Evolutionary conservation across 2,797 vertebrate genomes (phyloP).

Genomic region (Semotilus atromaculatus): DNA sequence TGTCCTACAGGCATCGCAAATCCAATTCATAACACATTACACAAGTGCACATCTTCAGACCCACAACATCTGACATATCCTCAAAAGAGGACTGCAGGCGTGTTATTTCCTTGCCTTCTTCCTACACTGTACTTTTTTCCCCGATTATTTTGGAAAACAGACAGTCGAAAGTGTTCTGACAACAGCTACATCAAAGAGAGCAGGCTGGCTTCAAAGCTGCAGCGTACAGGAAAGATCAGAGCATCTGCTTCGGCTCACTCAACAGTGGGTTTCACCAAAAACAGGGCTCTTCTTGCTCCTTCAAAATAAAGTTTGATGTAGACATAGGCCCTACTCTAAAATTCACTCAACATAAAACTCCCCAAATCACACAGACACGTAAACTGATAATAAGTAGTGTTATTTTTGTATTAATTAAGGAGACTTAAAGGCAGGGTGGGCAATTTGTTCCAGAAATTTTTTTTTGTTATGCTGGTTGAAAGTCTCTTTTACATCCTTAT

Average conservation of each 20-base stretch:
- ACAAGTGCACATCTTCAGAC: slow-evolving; percentile 12
- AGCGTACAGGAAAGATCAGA: neutral
- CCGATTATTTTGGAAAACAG: slow-evolving; percentile 49
- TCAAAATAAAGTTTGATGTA: neutral
- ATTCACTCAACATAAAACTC: neutral
- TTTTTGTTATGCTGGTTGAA: too few species aligned
- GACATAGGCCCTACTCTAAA: neutral
- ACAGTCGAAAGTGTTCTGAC: slow-evolving; percentile 55
- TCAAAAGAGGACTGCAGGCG: slow-evolving; percentile 1
- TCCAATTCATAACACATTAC: slow-evolving; percentile 11
- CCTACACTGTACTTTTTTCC: slow-evolving; percentile 1
- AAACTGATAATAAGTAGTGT: neutral
- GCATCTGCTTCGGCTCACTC: slow-evolving; percentile 31
- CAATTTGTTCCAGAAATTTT: too few species aligned
- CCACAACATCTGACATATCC: neutral
- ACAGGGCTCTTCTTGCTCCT: neutral
- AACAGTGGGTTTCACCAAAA: neutral
- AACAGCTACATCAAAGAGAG: slow-evolving; percentile 39
- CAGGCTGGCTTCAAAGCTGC: neutral
- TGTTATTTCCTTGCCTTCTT: slow-evolving; percentile 28
- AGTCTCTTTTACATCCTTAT: too few species aligned
- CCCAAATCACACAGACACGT: neutral
- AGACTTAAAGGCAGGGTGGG: neutral
- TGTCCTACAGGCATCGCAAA: slow-evolving; percentile 32
- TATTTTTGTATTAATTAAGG: neutral